Base-by-base conservation (phyloP, 2,797 vertebrate species). In the Remorina albescens region DNA sequence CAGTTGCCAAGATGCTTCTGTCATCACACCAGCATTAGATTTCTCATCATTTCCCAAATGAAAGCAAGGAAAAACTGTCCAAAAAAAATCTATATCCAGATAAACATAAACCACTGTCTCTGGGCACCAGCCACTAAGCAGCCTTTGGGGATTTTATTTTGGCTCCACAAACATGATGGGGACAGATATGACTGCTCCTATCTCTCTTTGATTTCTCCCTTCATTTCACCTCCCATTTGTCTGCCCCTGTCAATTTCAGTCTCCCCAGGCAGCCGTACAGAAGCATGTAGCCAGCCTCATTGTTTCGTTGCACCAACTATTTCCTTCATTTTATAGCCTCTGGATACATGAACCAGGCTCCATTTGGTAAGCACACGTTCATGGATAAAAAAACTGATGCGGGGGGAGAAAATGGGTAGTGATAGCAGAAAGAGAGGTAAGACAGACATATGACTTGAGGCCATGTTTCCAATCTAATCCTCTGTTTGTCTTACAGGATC, bases 391-490 rank as follows among this genome's bases (percentile, higher is more conserved):
- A 76, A 76, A 60, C 44, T 6, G 25, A 81, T 61, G 78, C 68
- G 32, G 6, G 32, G 19, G 16, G 46, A 53, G 77, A 73, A 76
- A 78, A 71, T 16, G 59, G 67, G 65, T 16, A 12, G 69, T 46
- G 64, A 56, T 50, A 46, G 80, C 59, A 18, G 65, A 74, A 30
- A 59, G 42, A 70, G 83, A 55, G 69, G 80, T 74, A 84, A 84
- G 80, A 83, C 70, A 89, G 81, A 86, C 67, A 80, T 68, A 84
- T 88, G 76, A 86, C 84, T 88, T 47, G 55, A 71, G 88, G 90
- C 84, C 78, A 80, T 87, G 84, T 89, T 93, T 89, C 82, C 80
- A 86, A 85, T 92, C 80, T 92, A 93, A 94, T 93, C 89, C 88
- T 83, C 62, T 90, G 91, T 91, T 93, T 93, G 90, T 93, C 74